These are phyloP conservation scores for Villa cingulata DNA, from an alignment of 2,888 invertebrate genomes.

Conservation along the genomic window DNA sequence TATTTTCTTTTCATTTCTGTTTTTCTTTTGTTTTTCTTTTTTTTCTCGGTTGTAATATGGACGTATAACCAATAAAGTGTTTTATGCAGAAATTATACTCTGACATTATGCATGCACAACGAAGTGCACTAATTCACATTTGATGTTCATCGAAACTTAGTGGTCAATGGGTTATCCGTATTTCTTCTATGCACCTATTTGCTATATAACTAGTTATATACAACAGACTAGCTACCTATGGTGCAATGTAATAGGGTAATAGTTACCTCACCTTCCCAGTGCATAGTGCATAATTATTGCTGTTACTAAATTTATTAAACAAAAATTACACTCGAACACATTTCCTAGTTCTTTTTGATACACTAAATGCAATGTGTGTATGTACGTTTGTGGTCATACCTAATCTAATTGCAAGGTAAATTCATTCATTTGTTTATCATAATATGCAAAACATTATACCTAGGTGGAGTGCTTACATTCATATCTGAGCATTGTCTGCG, in stretches of 20 bases:
- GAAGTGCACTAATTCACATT: slow-evolving; percentile 24
- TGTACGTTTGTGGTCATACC: too few species aligned
- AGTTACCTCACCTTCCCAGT: neutral
- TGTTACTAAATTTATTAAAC: too few species aligned
- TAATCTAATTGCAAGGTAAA: too few species aligned
- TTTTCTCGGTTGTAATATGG: too few species aligned
- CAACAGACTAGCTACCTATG: too few species aligned
- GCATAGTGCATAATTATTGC: neutral
- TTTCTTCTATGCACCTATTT: neutral
- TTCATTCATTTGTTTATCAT: neutral
- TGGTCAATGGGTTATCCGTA: slow-evolving; percentile 20
- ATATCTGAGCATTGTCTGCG: too few species aligned
- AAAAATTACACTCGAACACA: neutral
- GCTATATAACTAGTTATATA: too few species aligned
- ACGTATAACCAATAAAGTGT: too few species aligned
- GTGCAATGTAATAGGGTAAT: neutral
- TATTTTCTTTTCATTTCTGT: too few species aligned
- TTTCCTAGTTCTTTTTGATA: neutral
- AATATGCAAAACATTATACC: neutral
- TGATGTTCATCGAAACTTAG: slow-evolving; percentile 22
- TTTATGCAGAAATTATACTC: neutral
- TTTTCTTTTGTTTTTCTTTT: too few species aligned
- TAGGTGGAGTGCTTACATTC: neutral
- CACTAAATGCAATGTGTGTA: too few species aligned
- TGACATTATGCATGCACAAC: slow-evolving; percentile 9